These are phyloP conservation scores for Mallateleia sp. DNA, from an alignment of 2,888 invertebrate genomes.

Conservation along the genomic window DNA sequence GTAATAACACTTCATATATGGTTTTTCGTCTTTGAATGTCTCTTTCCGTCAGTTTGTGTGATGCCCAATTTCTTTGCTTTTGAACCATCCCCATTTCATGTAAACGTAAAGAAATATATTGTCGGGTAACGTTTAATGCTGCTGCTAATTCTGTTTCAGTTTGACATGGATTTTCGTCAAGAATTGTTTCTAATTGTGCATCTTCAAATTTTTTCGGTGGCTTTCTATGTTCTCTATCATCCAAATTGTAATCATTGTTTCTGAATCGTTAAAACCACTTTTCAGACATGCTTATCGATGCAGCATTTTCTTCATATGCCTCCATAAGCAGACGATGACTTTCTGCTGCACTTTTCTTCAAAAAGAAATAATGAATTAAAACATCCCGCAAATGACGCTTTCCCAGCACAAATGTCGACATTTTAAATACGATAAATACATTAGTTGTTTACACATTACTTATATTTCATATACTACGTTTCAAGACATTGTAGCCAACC, in stretches of 20 bases:
- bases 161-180: not conserved
- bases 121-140: not conserved
- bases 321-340: not conserved
- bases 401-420: conserved; percentile 9
- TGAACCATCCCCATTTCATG: not conserved
- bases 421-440: too few relatives aligned
- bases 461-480: too few relatives aligned
- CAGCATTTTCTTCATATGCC: conserved; percentile 4
- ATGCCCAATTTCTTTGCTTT: not conserved
- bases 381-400: conserved; percentile 20
- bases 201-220: conserved; percentile 4
- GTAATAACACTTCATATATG: not conserved
- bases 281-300: not conserved
- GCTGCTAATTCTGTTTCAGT: not conserved
- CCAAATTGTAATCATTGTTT: not conserved
- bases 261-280: conserved; percentile 23
- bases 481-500: too few relatives aligned
- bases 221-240: not conserved
- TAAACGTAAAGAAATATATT: not conserved
- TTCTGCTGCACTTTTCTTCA: conserved; percentile 21
- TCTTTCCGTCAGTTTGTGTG: not conserved
- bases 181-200: not conserved
- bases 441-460: too few relatives aligned
- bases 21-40: not conserved
- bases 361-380: conserved; percentile 8